These are phyloP conservation scores for Nephrotoma flavescens DNA, from an alignment of 2,888 invertebrate genomes.

Conservation along the genomic window DNA sequence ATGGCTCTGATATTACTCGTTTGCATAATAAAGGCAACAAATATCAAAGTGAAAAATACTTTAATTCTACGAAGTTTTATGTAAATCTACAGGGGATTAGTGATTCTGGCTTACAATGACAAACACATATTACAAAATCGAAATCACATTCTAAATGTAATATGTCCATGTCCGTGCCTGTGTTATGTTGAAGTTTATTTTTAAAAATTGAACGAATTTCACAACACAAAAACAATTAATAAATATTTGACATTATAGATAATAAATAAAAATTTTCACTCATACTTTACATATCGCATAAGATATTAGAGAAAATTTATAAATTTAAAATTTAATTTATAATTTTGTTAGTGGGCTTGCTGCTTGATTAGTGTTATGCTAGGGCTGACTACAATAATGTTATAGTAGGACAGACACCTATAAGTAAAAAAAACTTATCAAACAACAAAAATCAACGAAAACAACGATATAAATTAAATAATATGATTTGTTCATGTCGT, in stretches of 20 bases:
- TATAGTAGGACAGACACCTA: not conserved
- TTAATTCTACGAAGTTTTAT: not conserved
- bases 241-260: not conserved
- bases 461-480: not conserved
- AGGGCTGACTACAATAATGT: not conserved
- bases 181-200: not conserved
- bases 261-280: not conserved
- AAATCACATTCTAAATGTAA: not conserved
- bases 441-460: not conserved
- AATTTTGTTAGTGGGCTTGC: not conserved
- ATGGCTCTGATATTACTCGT: too few relatives aligned
- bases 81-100: not conserved
- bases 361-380: not conserved
- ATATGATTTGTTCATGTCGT: not conserved
- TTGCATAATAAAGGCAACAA: too few relatives aligned
- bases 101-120: not conserved
- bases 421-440: not conserved
- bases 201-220: not conserved
- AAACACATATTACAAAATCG: not conserved
- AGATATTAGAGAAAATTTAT: not conserved
- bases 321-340: too few relatives aligned
- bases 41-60: not conserved
- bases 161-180: not conserved
- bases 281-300: not conserved
- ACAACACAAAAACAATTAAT: not conserved